Evolutionary conservation across 1,140 invertebrate genomes (phyloP).

Genomic region (Drosophila melanica): DNA sequence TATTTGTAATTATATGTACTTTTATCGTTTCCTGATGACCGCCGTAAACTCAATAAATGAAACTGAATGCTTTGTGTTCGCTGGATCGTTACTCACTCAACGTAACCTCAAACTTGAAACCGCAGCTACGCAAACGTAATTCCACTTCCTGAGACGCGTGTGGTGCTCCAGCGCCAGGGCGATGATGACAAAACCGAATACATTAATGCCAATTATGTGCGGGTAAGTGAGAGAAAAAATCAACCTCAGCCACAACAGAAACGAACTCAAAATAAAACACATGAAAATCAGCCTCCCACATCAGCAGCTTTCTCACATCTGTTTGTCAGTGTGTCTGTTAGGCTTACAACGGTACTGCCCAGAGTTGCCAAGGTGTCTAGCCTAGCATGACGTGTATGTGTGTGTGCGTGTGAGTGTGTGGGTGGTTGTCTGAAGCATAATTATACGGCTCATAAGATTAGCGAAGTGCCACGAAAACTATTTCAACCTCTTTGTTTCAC

Average conservation of each 20-base stretch:
- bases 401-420: neutral
- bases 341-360: slow-evolving; percentile 31
- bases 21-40: slow-evolving; percentile 17
- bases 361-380: slow-evolving; percentile 31
- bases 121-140: slow-evolving; percentile 95
- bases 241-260: slow-evolving; percentile 23
- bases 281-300: slow-evolving; percentile 30
- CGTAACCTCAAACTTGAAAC: slow-evolving; percentile 52
- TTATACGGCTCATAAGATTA: slow-evolving; percentile 47
- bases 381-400: slow-evolving; percentile 45
- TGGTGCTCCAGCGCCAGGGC: slow-evolving; percentile 88
- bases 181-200: slow-evolving; percentile 92
- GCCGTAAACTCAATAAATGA: slow-evolving; percentile 11
- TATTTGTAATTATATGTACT: slow-evolving; percentile 1
- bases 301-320: slow-evolving; percentile 35
- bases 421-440: slow-evolving; percentile 15
- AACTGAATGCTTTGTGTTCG: slow-evolving; percentile 1
- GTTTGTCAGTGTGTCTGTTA: slow-evolving; percentile 1
- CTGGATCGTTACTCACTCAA: slow-evolving; percentile 23
- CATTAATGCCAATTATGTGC: slow-evolving; percentile 96
- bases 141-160: slow-evolving; percentile 94
- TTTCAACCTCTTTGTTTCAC: slow-evolving; percentile 48
- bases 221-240: slow-evolving; percentile 85
- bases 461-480: slow-evolving; percentile 48
- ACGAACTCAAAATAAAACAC: slow-evolving; percentile 58